Conservation (phyloP, 1,140 invertebrate genomes). For the Popillia japonica region DNA sequence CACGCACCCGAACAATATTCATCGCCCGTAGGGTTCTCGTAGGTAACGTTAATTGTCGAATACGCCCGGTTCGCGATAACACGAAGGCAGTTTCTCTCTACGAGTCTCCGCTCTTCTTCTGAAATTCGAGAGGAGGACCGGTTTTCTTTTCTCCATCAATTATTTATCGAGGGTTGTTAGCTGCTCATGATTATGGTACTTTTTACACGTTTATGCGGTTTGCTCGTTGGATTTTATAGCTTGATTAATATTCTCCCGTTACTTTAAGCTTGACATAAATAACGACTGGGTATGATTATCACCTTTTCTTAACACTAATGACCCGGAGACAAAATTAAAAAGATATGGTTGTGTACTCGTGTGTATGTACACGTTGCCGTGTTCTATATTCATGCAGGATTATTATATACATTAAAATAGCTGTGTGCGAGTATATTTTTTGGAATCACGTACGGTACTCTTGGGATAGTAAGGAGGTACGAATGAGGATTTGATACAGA, state of each 20-base stretch:
- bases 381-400: neutral
- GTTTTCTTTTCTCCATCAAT: conserved; percentile 47
- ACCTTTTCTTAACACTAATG: conserved; percentile 35
- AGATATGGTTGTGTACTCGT: neutral
- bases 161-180: conserved; percentile 59
- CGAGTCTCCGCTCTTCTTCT: neutral
- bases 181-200: conserved; percentile 60
- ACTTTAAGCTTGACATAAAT: conserved; percentile 35
- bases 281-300: conserved; percentile 33
- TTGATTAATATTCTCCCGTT: conserved; percentile 34
- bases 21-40: neutral
- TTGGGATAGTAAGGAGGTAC: too few relatives aligned
- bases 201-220: conserved; percentile 60
- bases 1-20: neutral
- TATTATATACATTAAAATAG: neutral
- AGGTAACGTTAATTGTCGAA: conserved; percentile 3
- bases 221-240: conserved; percentile 58
- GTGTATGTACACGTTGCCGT: neutral
- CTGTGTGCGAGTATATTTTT: neutral
- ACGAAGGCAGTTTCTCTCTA: neutral
- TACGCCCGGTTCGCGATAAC: neutral
- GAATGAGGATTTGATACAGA: too few relatives aligned
- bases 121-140: conserved; percentile 36
- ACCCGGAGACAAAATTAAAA: conserved; percentile 26
- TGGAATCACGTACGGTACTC: too few relatives aligned